These are phyloP conservation scores for Lophotis ruficrista DNA, from an alignment of 2,113 vertebrate species.

Conservation along the genomic window DNA sequence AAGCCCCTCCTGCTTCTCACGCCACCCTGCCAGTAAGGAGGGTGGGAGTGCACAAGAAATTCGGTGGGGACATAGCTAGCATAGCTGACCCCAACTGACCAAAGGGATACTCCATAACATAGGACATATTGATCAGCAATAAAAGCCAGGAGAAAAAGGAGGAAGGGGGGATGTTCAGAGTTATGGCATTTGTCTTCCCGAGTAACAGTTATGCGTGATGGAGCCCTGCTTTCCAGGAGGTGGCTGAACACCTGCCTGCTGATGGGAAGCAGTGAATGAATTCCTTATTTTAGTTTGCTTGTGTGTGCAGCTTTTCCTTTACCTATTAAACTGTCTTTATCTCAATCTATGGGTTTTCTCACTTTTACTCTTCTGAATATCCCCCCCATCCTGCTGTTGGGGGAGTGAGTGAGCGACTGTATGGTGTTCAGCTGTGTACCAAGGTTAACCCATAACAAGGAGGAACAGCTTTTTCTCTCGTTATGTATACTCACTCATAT, in stretches of 20 bases:
- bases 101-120: not conserved
- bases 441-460: not conserved
- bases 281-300: too few species aligned
- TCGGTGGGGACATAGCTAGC: not conserved
- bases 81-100: not conserved
- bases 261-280: too few species aligned
- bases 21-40: accelerated
- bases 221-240: too few species aligned
- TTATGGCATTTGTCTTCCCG: not conserved
- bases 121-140: not conserved
- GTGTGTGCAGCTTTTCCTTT: too few species aligned
- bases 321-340: too few species aligned
- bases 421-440: not conserved
- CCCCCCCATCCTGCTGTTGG: too few species aligned
- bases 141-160: not conserved
- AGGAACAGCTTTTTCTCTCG: not conserved
- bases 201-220: not conserved
- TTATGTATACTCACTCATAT: not conserved
- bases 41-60: too few species aligned
- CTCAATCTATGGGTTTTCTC: too few species aligned
- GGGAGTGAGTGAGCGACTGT: too few species aligned
- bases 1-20: too few species aligned
- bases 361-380: too few species aligned
- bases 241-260: too few species aligned
- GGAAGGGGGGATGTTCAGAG: not conserved